A percentile compares a stretch with the other conserved stretches of the same genome.
Evolutionary conservation across 2,113 vertebrate genomes (phyloP).

Genomic region (Ardeotis arabs): DNA sequence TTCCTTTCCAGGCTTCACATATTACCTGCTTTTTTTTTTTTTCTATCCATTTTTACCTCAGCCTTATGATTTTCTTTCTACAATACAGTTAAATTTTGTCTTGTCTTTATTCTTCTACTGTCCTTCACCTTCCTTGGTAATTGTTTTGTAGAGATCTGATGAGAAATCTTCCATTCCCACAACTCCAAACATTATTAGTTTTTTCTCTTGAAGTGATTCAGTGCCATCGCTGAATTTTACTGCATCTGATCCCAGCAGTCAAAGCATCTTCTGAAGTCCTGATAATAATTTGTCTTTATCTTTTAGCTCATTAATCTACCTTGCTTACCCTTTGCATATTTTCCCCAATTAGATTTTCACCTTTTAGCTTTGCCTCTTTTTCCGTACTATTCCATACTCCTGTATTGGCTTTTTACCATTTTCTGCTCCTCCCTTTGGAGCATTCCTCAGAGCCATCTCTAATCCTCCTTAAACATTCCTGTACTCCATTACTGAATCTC

Average conservation of each 20-base stretch:
- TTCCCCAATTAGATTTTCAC: neutral
- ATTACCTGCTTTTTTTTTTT: neutral
- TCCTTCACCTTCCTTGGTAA: neutral
- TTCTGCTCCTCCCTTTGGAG: neutral
- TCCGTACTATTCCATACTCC: neutral
- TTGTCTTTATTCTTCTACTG: neutral
- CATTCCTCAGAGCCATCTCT: neutral
- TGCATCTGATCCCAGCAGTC: neutral
- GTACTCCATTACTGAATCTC: neutral
- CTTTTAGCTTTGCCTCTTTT: neutral
- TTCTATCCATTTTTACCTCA: neutral
- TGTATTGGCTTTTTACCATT: neutral
- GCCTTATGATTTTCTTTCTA: fast-evolving
- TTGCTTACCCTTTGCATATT: neutral
- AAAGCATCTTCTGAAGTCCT: neutral
- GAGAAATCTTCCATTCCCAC: neutral
- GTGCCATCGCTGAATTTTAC: fast-evolving
- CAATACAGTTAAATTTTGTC: neutral
- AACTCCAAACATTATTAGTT: neutral
- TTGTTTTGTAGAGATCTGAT: conserved; percentile 8
- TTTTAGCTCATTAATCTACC: neutral
- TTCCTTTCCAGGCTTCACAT: neutral
- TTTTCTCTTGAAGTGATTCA: neutral
- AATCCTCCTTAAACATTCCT: neutral
- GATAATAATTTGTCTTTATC: neutral